phyloP scores from a whole-genome alignment of 2,797 vertebrate species.

The Pipistrellus nathusii region DNA sequence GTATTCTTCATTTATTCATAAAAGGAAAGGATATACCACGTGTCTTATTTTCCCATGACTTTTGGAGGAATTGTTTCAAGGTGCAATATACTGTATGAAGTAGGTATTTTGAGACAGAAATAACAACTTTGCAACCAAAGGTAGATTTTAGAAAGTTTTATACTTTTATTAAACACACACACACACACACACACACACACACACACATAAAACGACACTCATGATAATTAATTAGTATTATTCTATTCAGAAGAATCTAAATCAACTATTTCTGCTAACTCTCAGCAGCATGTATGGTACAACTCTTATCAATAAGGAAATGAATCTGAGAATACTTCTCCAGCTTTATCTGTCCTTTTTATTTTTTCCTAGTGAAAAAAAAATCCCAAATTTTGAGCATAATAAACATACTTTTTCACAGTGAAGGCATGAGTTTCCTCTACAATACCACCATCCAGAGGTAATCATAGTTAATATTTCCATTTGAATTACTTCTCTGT shows the following conservation, averaged over 20 bases:
- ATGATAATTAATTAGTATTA: background rate
- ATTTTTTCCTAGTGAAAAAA: background rate
- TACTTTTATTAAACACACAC: background rate
- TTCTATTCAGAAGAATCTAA: constrained; percentile 41
- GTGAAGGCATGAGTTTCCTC: background rate
- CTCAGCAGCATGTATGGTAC: background rate
- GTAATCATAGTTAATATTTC: background rate
- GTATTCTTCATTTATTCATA: background rate
- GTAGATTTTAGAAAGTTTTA: background rate
- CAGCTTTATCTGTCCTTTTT: background rate
- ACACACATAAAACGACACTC: background rate
- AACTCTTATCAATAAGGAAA: background rate
- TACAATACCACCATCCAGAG: background rate
- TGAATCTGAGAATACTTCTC: background rate
- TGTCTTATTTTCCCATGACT: background rate
- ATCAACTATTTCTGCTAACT: background rate
- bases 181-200: background rate
- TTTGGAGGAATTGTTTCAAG: constrained; percentile 43
- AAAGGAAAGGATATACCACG: background rate
- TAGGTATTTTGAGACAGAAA: constrained; percentile 41
- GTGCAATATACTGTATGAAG: constrained; percentile 24
- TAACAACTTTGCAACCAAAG: constrained; percentile 15
- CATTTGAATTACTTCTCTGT: background rate
- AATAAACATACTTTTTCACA: background rate
- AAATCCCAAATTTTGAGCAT: background rate